Percentiles rank a stretch among this genome's conserved stretches.
These are phyloP conservation scores for Thera obeliscata DNA, from an alignment of 2,888 invertebrate species.

Conservation along the genomic window DNA sequence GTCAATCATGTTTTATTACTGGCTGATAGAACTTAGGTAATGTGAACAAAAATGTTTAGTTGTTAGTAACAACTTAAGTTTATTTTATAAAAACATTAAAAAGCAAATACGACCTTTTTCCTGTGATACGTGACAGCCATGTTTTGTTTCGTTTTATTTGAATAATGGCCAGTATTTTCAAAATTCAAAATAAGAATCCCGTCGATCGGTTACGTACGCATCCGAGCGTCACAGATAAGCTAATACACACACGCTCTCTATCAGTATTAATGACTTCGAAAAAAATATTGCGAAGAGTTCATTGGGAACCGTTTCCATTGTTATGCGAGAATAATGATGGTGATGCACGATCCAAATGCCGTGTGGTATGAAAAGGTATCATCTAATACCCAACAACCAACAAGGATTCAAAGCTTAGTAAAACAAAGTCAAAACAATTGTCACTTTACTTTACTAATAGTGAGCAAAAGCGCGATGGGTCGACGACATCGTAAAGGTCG, in stretches of 20 bases:
- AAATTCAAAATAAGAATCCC: conserved; percentile 23
- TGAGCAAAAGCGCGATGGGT: no score
- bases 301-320: conserved; percentile 38
- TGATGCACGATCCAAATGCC: neutral
- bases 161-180: conserved; percentile 9
- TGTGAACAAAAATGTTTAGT: no score
- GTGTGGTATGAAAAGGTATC: no score
- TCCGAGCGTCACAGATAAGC: conserved; percentile 52
- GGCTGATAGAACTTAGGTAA: no score
- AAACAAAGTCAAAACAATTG: no score
- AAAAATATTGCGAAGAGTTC: conserved; percentile 62
- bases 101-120: neutral
- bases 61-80: no score
- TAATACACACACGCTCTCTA: conserved; percentile 47
- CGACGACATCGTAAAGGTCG: no score
- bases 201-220: conserved; percentile 35
- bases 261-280: conserved; percentile 69
- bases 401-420: no score
- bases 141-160: neutral
- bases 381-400: no score
- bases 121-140: neutral
- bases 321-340: conserved; percentile 3
- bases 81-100: neutral
- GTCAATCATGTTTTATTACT: no score
- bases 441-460: no score